Percentiles rank a stretch among this genome's conserved stretches.
Conservation (phyloP, 2,888 invertebrate genomes). For the Caenorhabditis sp. region DNA sequence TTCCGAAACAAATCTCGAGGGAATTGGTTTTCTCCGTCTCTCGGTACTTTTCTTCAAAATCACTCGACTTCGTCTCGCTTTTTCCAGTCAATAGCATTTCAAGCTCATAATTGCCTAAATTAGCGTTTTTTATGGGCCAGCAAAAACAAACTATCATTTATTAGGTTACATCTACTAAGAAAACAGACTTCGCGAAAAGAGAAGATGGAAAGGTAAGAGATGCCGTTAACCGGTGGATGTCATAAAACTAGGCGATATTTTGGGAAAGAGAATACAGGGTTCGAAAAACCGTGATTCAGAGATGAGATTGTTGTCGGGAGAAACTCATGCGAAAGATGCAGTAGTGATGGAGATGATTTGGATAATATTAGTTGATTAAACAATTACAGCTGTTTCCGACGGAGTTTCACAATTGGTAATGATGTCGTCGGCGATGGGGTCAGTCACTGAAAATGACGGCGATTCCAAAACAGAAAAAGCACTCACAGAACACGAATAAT, state of each 20-base stretch:
- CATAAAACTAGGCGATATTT: background rate
- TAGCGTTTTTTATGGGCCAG: too few species aligned
- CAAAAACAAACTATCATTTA: constrained; percentile 1
- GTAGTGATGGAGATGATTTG: background rate
- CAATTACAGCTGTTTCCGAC: constrained; percentile 29
- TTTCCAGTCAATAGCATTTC: too few species aligned
- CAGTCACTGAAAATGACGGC: constrained; percentile 16
- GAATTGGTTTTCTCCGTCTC: too few species aligned
- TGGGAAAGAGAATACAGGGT: background rate
- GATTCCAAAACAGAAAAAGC: background rate
- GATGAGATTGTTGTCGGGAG: background rate
- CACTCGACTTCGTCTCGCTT: too few species aligned
- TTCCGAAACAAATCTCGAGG: too few species aligned
- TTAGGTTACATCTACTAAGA: background rate
- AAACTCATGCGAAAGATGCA: constrained; percentile 1
- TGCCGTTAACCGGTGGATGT: background rate
- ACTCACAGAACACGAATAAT: background rate
- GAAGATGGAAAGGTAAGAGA: background rate
- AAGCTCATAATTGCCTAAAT: too few species aligned
- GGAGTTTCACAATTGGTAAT: constrained; percentile 1
- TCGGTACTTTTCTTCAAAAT: too few species aligned
- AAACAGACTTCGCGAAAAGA: background rate
- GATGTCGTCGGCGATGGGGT: background rate
- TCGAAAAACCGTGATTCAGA: background rate
- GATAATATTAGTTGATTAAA: constrained; percentile 10